Conservation (phyloP, 2,797 vertebrate species). For the Lates japonicus region DNA sequence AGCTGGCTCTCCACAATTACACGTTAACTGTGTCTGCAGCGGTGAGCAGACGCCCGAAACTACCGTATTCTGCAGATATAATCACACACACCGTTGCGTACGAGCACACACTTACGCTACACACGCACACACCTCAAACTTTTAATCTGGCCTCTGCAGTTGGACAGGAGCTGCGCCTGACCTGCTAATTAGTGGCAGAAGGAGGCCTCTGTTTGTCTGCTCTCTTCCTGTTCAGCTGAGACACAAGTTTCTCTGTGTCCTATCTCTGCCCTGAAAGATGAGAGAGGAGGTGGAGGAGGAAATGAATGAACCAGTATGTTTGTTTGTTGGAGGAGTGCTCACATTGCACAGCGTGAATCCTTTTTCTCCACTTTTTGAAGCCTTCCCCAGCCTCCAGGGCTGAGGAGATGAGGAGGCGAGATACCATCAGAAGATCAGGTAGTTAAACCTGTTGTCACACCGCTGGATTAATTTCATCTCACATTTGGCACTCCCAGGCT, state of each 20-base stretch:
- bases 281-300: constrained; percentile 58
- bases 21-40: neutral
- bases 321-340: constrained; percentile 62
- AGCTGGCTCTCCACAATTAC: neutral
- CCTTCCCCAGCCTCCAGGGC: constrained; percentile 6
- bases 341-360: constrained; percentile 10
- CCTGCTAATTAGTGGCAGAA: constrained; percentile 86
- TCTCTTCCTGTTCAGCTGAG: constrained; percentile 84
- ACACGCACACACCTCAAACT: constrained; percentile 14
- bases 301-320: constrained; percentile 67
- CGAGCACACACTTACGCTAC: constrained; percentile 21
- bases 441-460: constrained; percentile 49
- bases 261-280: constrained; percentile 78
- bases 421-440: constrained; percentile 53
- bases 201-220: constrained; percentile 83
- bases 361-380: constrained; percentile 35
- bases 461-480: constrained; percentile 31
- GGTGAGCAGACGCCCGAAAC: constrained; percentile 28
- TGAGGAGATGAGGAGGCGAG: constrained; percentile 16
- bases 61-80: constrained; percentile 41
- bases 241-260: constrained; percentile 86
- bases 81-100: constrained; percentile 50
- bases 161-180: constrained; percentile 70
- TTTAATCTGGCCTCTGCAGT: constrained; percentile 71
- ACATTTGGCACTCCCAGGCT: constrained; percentile 21